Conservation (phyloP, 2,797 vertebrate genomes). For the Schizothorax lantsangensis region DNA sequence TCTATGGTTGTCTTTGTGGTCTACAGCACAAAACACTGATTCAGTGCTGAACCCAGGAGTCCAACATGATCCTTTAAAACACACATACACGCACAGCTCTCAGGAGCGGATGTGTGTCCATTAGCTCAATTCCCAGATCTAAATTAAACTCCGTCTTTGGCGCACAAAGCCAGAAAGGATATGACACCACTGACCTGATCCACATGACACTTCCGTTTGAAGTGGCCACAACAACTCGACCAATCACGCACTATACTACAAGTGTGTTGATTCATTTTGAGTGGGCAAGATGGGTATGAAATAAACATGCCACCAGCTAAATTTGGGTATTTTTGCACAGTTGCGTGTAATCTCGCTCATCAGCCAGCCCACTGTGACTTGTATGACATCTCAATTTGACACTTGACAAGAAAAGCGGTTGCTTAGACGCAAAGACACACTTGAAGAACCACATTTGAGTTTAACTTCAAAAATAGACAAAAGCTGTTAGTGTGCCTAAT, state of each 20-base stretch:
- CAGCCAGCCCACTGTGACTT: not conserved
- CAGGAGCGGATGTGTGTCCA: slow-evolving; percentile 44
- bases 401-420: not conserved
- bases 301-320: not conserved
- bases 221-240: slow-evolving; percentile 31
- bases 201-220: slow-evolving; percentile 35
- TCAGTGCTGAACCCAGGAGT: slow-evolving; percentile 71
- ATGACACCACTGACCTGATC: slow-evolving; percentile 49
- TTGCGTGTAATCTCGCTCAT: not conserved
- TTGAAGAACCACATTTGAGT: not conserved
- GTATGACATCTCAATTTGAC: not conserved
- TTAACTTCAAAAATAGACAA: not conserved
- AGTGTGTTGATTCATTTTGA: not conserved
- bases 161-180: slow-evolving; percentile 69
- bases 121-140: slow-evolving; percentile 55
- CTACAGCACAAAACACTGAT: slow-evolving; percentile 78
- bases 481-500: not conserved
- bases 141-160: slow-evolving; percentile 71
- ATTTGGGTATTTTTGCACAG: not conserved
- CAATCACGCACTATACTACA: not conserved
- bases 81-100: slow-evolving; percentile 57
- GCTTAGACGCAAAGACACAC: not conserved
- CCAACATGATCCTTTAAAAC: slow-evolving; percentile 73
- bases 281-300: not conserved
- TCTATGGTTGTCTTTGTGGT: slow-evolving; percentile 82